These are phyloP conservation scores for Chymomyza procnemis DNA, from an alignment of 2,888 invertebrate genomes.

Conservation along the genomic window DNA sequence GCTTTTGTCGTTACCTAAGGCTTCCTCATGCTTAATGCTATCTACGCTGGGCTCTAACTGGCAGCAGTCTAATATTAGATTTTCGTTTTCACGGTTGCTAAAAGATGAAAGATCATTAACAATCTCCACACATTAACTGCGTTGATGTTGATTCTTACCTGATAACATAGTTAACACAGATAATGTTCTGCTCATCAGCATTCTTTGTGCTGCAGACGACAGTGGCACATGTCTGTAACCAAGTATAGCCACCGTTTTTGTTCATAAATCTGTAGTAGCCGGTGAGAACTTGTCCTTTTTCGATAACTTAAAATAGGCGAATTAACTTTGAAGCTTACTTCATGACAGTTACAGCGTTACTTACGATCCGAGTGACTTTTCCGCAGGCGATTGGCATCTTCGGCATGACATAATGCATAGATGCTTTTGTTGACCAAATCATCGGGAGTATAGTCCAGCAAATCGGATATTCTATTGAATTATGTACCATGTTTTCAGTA, in stretches of 20 bases:
- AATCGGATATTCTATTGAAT: slow-evolving; percentile 88
- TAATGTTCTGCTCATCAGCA: slow-evolving; percentile 97
- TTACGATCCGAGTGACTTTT: slow-evolving; percentile 97
- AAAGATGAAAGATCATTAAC: background rate
- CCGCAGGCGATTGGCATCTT: slow-evolving; percentile 94
- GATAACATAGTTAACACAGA: slow-evolving; percentile 97
- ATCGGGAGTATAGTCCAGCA: slow-evolving; percentile 95
- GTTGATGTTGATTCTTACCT: slow-evolving; percentile 81
- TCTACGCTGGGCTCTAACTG: slow-evolving; percentile 90
- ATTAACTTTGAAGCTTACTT: background rate
- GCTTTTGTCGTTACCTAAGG: slow-evolving; percentile 83
- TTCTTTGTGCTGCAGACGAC: slow-evolving; percentile 97
- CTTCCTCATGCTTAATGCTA: slow-evolving; percentile 89
- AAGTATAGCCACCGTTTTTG: slow-evolving; percentile 96
- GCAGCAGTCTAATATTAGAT: slow-evolving; percentile 95
- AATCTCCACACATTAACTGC: too few relatives aligned
- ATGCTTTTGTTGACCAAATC: slow-evolving; percentile 95
- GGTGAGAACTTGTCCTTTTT: slow-evolving; percentile 97
- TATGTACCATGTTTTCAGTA: background rate
- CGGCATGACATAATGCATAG: slow-evolving; percentile 96
- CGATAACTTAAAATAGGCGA: slow-evolving; percentile 84
- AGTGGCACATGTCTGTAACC: slow-evolving; percentile 98
- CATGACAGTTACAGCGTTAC: slow-evolving; percentile 78
- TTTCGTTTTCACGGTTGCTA: slow-evolving; percentile 85
- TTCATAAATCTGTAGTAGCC: slow-evolving; percentile 98